These are phyloP conservation scores for Spinus olivaceus DNA, from an alignment of 2,797 vertebrate species.

Conservation along the genomic window DNA sequence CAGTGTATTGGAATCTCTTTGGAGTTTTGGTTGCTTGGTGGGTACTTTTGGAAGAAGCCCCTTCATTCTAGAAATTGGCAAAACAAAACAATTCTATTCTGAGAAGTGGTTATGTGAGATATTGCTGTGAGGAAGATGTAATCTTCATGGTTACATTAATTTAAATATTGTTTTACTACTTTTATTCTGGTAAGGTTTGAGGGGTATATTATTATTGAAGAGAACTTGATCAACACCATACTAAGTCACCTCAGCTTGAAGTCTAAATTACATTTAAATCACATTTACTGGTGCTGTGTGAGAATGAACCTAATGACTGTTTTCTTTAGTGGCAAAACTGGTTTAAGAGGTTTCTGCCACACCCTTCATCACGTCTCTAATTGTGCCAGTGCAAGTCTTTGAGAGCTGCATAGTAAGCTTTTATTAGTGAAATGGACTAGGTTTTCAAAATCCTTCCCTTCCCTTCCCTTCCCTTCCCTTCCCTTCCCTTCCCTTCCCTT, in stretches of 20 bases:
- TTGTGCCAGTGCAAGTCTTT: not conserved
- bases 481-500: not conserved
- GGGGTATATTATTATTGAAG: not conserved
- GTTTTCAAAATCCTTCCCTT: not conserved
- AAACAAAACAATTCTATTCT: not conserved
- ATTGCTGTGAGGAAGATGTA: not conserved
- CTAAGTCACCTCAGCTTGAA: not conserved
- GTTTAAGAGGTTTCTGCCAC: conserved; percentile 10
- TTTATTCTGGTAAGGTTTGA: not conserved
- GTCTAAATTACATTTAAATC: not conserved
- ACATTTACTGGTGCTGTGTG: not conserved
- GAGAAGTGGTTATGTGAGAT: not conserved
- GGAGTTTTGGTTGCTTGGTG: not conserved
- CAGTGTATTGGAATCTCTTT: not conserved
- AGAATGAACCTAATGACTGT: not conserved
- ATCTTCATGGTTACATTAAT: not conserved
- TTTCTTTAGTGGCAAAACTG: not conserved
- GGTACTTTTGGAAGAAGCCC: not conserved
- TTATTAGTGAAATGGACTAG: not conserved
- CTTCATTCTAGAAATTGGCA: not conserved
- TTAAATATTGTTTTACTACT: not conserved
- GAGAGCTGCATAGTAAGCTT: not conserved
- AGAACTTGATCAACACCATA: not conserved
- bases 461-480: no score
- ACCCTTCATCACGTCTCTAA: not conserved